Percentiles rank a stretch among this genome's conserved stretches.
Conservation (phyloP, 2,888 invertebrate genomes). For the Tromatobia lineatoria region DNA sequence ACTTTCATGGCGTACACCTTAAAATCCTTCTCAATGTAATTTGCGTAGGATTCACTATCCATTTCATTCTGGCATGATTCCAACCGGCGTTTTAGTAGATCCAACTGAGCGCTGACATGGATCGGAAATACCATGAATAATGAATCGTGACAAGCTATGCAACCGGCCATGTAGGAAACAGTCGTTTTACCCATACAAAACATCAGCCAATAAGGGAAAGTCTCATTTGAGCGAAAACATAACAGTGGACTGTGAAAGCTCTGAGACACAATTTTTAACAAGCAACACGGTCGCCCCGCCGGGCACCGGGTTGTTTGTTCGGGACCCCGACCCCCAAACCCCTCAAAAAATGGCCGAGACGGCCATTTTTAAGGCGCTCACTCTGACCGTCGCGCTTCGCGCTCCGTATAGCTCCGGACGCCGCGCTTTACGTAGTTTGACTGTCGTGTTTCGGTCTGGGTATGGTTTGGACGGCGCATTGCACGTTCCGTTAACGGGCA, state of each 20-base stretch:
- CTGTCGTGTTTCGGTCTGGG: no score
- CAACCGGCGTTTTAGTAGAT: conserved; percentile 61
- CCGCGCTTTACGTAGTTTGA: no score
- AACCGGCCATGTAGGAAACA: conserved; percentile 58
- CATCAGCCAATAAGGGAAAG: conserved; percentile 51
- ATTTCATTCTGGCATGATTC: conserved; percentile 45
- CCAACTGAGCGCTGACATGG: conserved; percentile 64
- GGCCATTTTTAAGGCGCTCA: no score
- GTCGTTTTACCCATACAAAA: conserved; percentile 57
- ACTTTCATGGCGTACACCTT: conserved; percentile 33
- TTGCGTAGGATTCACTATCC: no score
- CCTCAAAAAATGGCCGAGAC: no score
- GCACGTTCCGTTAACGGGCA: no score
- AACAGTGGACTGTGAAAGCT: conserved; percentile 50
- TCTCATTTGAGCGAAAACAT: conserved; percentile 39
- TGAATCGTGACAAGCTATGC: conserved; percentile 60
- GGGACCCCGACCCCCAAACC: no score
- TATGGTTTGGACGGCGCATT: no score
- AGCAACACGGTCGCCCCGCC: no score
- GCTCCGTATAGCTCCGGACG: no score
- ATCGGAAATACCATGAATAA: conserved; percentile 66
- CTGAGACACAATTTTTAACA: background rate
- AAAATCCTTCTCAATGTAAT: conserved; percentile 31
- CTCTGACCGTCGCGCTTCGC: no score
- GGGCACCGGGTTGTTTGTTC: no score